phyloP scores from a whole-genome alignment of 2,113 vertebrate species.

The Dromas ardeola region DNA sequence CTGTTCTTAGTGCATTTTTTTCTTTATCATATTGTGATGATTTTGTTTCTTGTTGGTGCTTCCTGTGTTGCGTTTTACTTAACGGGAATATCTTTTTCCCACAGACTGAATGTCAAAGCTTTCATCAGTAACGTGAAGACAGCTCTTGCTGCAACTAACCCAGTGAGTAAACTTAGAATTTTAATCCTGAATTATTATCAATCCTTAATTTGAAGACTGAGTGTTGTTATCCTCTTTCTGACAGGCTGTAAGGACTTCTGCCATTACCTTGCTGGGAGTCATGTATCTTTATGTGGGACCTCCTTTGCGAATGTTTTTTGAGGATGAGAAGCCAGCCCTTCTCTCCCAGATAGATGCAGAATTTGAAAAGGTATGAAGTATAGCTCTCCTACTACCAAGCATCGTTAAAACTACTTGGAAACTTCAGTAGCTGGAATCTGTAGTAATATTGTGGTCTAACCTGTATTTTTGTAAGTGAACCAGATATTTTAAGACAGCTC shows the following conservation, averaged over 20 bases:
- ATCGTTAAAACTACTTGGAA: neutral
- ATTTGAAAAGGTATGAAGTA: constrained; percentile 90
- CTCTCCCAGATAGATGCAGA: constrained; percentile 94
- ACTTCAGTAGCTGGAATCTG: neutral
- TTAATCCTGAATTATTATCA: neutral
- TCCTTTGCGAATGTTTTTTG: constrained; percentile 95
- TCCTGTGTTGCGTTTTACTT: neutral
- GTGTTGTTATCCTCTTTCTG: constrained; percentile 13
- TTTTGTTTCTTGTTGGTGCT: neutral
- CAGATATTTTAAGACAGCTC: neutral
- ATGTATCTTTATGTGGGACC: constrained; percentile 96
- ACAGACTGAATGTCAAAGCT: constrained; percentile 93
- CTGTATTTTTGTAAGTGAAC: neutral
- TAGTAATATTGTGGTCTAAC: neutral
- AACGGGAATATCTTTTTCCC: neutral
- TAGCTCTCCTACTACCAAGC: neutral
- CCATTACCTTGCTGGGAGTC: constrained; percentile 91
- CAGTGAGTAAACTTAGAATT: constrained; percentile 77
- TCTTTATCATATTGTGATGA: neutral
- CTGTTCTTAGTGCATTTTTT: neutral
- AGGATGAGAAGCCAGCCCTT: constrained; percentile 96
- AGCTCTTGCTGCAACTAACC: constrained; percentile 95
- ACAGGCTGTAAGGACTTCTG: constrained; percentile 91
- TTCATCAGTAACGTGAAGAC: constrained; percentile 98
- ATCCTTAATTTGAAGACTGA: neutral